Evolutionary conservation across 1,140 invertebrate species (phyloP).

Genomic region (Papilio dardanus): DNA sequence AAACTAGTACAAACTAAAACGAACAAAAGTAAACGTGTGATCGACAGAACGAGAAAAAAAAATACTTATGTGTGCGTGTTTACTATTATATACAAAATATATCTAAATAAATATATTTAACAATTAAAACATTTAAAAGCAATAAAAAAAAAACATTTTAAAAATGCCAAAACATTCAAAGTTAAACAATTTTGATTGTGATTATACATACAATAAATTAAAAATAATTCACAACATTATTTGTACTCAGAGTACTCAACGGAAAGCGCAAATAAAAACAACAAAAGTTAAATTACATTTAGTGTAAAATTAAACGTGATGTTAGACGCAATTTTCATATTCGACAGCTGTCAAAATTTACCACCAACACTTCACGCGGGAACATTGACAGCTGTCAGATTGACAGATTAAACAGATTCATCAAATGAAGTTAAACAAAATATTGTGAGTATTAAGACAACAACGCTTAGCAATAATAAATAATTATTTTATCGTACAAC

Average conservation of each 20-base stretch:
- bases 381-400: slow-evolving; percentile 31
- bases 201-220: slow-evolving; percentile 22
- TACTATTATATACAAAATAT: slow-evolving; percentile 8
- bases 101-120: slow-evolving; percentile 14
- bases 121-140: slow-evolving; percentile 2
- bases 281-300: slow-evolving; percentile 29
- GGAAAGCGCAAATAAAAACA: slow-evolving; percentile 31
- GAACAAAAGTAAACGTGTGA: slow-evolving; percentile 7
- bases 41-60: slow-evolving; percentile 21
- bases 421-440: slow-evolving; percentile 18
- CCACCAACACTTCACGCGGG: not conserved
- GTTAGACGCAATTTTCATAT: not conserved
- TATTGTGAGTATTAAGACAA: slow-evolving; percentile 49
- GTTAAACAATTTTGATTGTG: slow-evolving; percentile 16
- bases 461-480: slow-evolving; percentile 41
- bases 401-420: slow-evolving; percentile 14
- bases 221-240: slow-evolving; percentile 37
- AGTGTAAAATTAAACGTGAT: slow-evolving; percentile 9
- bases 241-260: slow-evolving; percentile 54
- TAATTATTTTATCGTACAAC: slow-evolving; percentile 46
- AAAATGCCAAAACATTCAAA: slow-evolving; percentile 7
- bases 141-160: slow-evolving; percentile 5
- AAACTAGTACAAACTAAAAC: slow-evolving; percentile 31
- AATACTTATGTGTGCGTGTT: slow-evolving; percentile 12
- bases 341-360: slow-evolving; percentile 20